Evolutionary conservation across 2,113 vertebrate genomes (phyloP).

Genomic region (Naja naja): DNA sequence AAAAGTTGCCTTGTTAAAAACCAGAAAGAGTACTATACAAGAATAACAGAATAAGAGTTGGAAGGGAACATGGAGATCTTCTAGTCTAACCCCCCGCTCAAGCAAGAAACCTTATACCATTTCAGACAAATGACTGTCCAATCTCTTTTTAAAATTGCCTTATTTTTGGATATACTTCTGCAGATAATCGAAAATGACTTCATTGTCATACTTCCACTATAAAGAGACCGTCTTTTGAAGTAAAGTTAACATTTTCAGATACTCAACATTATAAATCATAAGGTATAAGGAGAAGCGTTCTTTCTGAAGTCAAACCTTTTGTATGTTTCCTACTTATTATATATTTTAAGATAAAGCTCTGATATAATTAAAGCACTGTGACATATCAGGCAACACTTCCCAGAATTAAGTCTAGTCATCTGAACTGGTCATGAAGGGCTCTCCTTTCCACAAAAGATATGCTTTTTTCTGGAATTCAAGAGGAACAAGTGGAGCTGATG

Average conservation of each 20-base stretch:
- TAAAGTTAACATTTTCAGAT: not conserved
- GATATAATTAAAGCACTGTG: not conserved
- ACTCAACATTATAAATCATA: not conserved
- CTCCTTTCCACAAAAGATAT: not conserved
- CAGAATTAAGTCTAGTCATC: not conserved
- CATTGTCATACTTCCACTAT: not conserved
- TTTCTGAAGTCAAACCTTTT: not conserved
- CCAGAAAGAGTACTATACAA: not conserved
- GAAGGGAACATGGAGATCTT: not conserved
- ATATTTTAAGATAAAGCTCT: not conserved
- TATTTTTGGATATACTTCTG: conserved; percentile 19
- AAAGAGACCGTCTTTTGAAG: not conserved
- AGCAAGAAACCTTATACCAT: not conserved
- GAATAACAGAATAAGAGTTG: not conserved
- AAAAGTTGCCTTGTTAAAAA: not conserved
- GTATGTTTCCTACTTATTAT: not conserved
- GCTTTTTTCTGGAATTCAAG: not conserved
- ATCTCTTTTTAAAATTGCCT: not conserved
- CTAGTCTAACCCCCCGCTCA: not conserved
- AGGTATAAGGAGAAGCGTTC: not conserved
- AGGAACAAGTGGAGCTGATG: not conserved
- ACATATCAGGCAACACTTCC: not conserved
- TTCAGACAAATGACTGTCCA: not conserved
- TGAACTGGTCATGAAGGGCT: not conserved
- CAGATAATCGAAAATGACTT: not conserved